Evolutionary conservation across 2,888 invertebrate genomes (phyloP).

Genomic region (Epistrophe grossulariae): DNA sequence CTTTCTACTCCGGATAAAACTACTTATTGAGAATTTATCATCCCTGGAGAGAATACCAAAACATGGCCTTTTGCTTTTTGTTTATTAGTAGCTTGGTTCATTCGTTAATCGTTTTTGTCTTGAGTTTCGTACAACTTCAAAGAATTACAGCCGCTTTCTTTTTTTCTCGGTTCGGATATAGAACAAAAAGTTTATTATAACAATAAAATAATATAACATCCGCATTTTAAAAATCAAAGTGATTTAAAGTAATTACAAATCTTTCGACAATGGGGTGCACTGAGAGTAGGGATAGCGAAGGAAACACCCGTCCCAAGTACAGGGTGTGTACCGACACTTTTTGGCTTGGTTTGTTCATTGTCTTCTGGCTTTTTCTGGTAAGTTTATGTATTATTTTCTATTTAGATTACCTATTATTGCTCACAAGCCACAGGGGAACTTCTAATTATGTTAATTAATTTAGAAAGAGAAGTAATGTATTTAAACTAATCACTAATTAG

Average conservation of each 20-base stretch:
- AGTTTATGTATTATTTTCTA: conserved; percentile 77
- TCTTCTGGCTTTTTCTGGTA: conserved; percentile 94
- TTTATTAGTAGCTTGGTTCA: too few species aligned
- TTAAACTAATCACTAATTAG: conserved; percentile 37
- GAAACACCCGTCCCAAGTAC: conserved; percentile 84
- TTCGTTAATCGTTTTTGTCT: too few species aligned
- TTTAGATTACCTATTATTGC: neutral
- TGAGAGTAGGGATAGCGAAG: conserved; percentile 86
- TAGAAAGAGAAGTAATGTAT: conserved; percentile 1
- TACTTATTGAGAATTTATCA: too few species aligned
- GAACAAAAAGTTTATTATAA: neutral
- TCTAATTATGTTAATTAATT: conserved; percentile 40
- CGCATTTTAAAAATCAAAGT: neutral
- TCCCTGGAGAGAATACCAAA: too few species aligned
- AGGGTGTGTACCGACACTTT: conserved; percentile 93
- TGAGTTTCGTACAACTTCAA: neutral
- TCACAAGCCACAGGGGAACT: neutral
- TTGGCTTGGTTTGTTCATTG: conserved; percentile 91
- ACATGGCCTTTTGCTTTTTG: too few species aligned
- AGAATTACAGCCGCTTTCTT: conserved; percentile 14
- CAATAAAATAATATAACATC: conserved; percentile 18
- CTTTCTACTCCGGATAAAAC: too few species aligned
- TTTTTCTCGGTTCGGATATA: neutral
- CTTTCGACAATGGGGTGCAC: conserved; percentile 86
- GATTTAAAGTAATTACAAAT: conserved; percentile 45